Conservation (phyloP, 2,113 vertebrate genomes). For the Anoplopoma fimbria region DNA sequence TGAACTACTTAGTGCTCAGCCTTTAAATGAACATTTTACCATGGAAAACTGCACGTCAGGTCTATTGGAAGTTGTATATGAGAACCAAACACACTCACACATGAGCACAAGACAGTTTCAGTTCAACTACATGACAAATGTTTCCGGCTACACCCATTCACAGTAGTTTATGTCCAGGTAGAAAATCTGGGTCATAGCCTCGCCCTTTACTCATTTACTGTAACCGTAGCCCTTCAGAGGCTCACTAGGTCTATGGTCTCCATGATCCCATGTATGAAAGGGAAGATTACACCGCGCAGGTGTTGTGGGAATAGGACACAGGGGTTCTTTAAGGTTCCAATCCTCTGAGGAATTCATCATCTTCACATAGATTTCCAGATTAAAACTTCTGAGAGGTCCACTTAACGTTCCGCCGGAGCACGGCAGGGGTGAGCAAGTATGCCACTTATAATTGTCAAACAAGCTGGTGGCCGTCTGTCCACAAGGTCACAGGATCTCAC, state of each 20-base stretch:
- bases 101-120: background rate
- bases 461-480: slow-evolving; percentile 42
- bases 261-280: slow-evolving; percentile 59
- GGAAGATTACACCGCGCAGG: slow-evolving; percentile 66
- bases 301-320: slow-evolving; percentile 61
- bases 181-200: slow-evolving; percentile 50
- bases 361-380: slow-evolving; percentile 78
- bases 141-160: slow-evolving; percentile 25
- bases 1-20: background rate
- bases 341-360: slow-evolving; percentile 70
- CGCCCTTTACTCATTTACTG: slow-evolving; percentile 49
- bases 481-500: slow-evolving; percentile 62
- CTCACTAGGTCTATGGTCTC: slow-evolving; percentile 42
- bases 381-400: slow-evolving; percentile 72
- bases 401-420: slow-evolving; percentile 63
- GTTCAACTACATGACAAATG: slow-evolving; percentile 19
- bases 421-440: slow-evolving; percentile 54
- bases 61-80: background rate
- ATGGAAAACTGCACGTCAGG: background rate
- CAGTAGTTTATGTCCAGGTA: slow-evolving; percentile 30
- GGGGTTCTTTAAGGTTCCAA: slow-evolving; percentile 57
- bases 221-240: slow-evolving; percentile 50
- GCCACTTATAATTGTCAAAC: slow-evolving; percentile 76
- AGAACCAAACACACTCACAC: background rate
- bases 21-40: background rate